phyloP scores from a whole-genome alignment of 2,113 vertebrate species.

The Leptosomus discolor region DNA sequence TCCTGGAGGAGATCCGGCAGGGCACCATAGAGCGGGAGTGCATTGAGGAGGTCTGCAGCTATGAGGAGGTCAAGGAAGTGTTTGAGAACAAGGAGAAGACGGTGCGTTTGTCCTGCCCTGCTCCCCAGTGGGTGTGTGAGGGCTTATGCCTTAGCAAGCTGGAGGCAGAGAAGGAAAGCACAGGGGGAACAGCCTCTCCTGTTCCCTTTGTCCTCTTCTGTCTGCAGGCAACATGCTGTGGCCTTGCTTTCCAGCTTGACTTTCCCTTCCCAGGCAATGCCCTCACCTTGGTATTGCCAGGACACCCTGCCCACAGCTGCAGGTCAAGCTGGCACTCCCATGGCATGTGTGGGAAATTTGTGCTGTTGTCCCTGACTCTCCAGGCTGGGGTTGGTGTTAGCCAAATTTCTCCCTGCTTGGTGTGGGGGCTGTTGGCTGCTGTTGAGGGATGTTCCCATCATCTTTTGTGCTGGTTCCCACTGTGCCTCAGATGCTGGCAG shows the following conservation, averaged over 20 bases:
- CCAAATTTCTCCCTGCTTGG: neutral
- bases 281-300: neutral
- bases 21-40: conserved; percentile 87
- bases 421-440: neutral
- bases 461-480: neutral
- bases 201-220: neutral
- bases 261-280: neutral
- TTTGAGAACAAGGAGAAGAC: conserved; percentile 88
- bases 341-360: fast-evolving
- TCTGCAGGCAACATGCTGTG: neutral
- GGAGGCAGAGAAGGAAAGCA: neutral
- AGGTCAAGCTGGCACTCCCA: neutral
- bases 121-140: neutral
- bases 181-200: neutral
- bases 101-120: conserved; percentile 58
- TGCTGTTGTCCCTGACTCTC: neutral
- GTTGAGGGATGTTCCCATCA: neutral
- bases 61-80: conserved; percentile 88
- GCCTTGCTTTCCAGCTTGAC: neutral
- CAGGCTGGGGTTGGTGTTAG: neutral
- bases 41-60: conserved; percentile 86
- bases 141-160: neutral
- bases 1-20: conserved; percentile 85
- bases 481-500: fast-evolving
- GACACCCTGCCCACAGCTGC: neutral